A percentile compares a stretch with the other conserved stretches of the same genome.
These are phyloP conservation scores for Luscinia megarhynchos DNA, from an alignment of 2,797 vertebrate genomes.

Conservation along the genomic window DNA sequence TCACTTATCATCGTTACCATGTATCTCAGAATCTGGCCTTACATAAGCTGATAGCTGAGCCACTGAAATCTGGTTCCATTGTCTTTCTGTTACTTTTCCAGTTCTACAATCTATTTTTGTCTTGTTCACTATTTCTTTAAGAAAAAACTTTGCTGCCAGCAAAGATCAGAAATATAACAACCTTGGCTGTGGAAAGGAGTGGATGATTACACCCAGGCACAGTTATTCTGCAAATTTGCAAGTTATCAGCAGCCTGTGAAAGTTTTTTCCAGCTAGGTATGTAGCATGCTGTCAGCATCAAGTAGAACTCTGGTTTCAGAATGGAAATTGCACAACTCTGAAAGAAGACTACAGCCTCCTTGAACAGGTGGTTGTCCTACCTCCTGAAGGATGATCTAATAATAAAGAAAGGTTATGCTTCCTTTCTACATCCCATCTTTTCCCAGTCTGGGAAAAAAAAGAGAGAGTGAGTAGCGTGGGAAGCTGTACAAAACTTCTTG, in stretches of 20 bases:
- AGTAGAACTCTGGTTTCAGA: neutral
- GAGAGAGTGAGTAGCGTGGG: neutral
- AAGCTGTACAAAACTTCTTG: neutral
- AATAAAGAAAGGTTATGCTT: neutral
- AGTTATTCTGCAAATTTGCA: neutral
- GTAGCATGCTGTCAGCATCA: neutral
- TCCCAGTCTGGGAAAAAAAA: neutral
- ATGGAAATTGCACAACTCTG: neutral
- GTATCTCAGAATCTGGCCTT: neutral
- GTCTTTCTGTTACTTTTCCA: neutral
- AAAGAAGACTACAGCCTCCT: neutral
- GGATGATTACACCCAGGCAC: neutral
- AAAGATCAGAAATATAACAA: neutral
- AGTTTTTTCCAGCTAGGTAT: neutral
- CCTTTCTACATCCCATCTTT: neutral
- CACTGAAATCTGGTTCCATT: neutral
- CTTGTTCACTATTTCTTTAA: neutral
- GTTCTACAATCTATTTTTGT: neutral
- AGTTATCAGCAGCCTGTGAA: neutral
- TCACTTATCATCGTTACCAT: neutral
- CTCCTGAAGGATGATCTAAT: neutral
- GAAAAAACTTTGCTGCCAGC: neutral
- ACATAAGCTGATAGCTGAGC: neutral
- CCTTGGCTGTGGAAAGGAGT: neutral
- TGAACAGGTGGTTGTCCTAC: neutral